Percentiles rank a stretch among this genome's conserved stretches.
Evolutionary conservation across 2,797 vertebrate species (phyloP).

Genomic region (Coreius guichenoti): DNA sequence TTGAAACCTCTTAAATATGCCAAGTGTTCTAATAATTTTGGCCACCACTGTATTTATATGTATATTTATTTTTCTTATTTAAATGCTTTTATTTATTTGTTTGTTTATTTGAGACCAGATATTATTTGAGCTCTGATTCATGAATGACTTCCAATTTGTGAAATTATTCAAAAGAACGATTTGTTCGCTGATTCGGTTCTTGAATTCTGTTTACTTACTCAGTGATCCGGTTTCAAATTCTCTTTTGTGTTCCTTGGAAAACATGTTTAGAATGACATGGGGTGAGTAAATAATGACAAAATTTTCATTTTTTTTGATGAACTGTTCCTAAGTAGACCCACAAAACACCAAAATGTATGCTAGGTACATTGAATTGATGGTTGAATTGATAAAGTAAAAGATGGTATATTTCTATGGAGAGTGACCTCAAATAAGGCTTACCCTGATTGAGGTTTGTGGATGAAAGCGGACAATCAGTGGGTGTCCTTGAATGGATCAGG

Average conservation of each 20-base stretch:
- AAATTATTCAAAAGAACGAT: background rate
- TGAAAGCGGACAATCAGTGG: slow-evolving; percentile 72
- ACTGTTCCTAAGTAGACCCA: background rate
- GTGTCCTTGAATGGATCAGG: slow-evolving; percentile 72
- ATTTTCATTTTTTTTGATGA: background rate
- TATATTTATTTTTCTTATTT: too few relatives aligned
- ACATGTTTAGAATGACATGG: background rate
- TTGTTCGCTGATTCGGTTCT: background rate
- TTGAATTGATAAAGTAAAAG: background rate
- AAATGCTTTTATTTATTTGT: background rate
- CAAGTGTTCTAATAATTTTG: too few relatives aligned
- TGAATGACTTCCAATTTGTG: too few relatives aligned
- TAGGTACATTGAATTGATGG: background rate
- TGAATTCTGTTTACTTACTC: background rate
- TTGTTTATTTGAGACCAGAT: background rate
- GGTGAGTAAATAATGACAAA: background rate
- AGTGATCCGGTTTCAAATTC: background rate
- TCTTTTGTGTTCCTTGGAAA: background rate
- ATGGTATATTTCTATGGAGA: background rate
- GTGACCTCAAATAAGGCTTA: slow-evolving; percentile 47
- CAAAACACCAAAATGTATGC: background rate
- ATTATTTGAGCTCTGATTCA: background rate
- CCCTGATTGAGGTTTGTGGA: slow-evolving; percentile 64
- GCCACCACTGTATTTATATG: too few relatives aligned
- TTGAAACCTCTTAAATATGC: too few relatives aligned